Evolutionary conservation across 2,113 vertebrate species (phyloP).

Genomic region (Xerus inauris): DNA sequence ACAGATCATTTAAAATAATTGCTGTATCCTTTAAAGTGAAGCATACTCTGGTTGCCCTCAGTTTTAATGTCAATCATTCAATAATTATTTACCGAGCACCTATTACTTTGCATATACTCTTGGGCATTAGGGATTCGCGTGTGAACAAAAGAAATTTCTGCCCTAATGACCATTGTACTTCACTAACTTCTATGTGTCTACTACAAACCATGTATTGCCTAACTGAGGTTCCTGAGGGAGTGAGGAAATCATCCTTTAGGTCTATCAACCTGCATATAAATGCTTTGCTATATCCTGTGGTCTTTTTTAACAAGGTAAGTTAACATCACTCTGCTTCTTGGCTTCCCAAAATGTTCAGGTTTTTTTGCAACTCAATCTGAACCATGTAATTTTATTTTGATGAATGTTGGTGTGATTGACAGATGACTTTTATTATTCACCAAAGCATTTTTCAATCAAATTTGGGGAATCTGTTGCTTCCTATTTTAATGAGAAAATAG

Average conservation of each 20-base stretch:
- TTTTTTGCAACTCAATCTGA: slow-evolving; percentile 44
- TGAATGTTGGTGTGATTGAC: slow-evolving; percentile 42
- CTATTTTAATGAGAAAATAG: slow-evolving; percentile 2
- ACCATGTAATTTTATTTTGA: neutral
- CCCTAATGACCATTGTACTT: neutral
- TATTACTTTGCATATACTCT: neutral
- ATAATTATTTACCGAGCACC: neutral
- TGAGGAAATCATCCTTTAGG: neutral
- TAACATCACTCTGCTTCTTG: slow-evolving; percentile 27
- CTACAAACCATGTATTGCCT: neutral
- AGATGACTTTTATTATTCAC: slow-evolving; percentile 57
- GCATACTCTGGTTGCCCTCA: neutral
- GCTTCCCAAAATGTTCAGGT: slow-evolving; percentile 30
- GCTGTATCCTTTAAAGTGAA: neutral
- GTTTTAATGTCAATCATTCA: slow-evolving; percentile 22
- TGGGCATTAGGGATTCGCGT: neutral
- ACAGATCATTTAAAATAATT: slow-evolving; percentile 40
- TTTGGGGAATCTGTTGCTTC: slow-evolving; percentile 39
- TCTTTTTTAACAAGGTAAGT: neutral
- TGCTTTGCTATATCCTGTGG: neutral
- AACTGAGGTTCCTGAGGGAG: neutral
- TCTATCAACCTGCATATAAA: neutral
- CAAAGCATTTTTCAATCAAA: slow-evolving; percentile 53
- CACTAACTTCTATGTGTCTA: neutral
- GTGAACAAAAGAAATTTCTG: slow-evolving; percentile 23